phyloP scores from a whole-genome alignment of 2,797 vertebrate genomes.

The Coilia nasus region DNA sequence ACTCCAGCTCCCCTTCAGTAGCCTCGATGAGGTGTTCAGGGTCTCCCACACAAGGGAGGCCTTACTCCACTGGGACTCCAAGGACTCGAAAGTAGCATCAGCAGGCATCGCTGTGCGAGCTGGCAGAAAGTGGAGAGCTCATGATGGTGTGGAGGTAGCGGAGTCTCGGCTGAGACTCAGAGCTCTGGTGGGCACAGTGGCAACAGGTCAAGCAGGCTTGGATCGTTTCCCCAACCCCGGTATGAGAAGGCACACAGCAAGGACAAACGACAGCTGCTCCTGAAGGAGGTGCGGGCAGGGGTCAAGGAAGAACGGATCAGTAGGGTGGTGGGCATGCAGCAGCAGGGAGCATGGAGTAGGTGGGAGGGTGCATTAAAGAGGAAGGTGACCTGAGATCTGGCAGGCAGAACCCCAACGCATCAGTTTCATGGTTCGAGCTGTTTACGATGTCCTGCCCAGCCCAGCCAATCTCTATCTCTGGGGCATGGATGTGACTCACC shows the following conservation, averaged over 20 bases:
- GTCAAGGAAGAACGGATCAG: constrained; percentile 27
- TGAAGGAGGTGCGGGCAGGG: background rate
- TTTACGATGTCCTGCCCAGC: too few species aligned
- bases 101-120: constrained; percentile 21
- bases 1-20: too few species aligned
- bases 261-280: background rate
- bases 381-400: constrained; percentile 24
- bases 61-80: constrained; percentile 1
- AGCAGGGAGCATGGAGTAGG: constrained; percentile 25
- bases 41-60: background rate
- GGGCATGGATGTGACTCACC: background rate
- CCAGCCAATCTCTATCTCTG: background rate
- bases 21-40: too few species aligned
- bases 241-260: background rate
- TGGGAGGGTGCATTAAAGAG: constrained; percentile 16
- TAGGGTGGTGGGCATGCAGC: constrained; percentile 2
- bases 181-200: constrained; percentile 29
- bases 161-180: constrained; percentile 25
- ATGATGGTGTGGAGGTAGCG: background rate
- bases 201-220: background rate
- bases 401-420: background rate
- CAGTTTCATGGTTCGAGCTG: background rate
- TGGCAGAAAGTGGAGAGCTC: constrained; percentile 18
- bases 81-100: constrained; percentile 17
- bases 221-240: background rate